Conservation (phyloP, 1,140 invertebrate species). For the Sitobion miscanthi region DNA sequence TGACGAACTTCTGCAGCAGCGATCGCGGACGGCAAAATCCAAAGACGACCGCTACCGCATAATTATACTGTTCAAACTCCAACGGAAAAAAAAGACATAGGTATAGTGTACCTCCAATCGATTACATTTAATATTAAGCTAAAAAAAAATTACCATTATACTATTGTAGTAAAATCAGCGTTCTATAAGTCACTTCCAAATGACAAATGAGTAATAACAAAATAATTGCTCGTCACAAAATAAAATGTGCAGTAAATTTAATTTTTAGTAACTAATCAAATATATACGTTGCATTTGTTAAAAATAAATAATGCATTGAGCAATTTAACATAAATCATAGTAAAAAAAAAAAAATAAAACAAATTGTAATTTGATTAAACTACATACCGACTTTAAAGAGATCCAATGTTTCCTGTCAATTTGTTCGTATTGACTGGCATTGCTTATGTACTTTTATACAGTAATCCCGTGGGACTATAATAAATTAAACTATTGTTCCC, state of each 20-base stretch:
- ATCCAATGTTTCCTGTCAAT: too few species aligned
- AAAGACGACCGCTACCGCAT: not conserved
- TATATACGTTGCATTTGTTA: too few species aligned
- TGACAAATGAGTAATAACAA: not conserved
- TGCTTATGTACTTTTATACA: too few species aligned
- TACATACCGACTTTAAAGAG: not conserved
- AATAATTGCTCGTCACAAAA: not conserved
- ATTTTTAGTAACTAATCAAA: not conserved
- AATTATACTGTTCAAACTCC: not conserved
- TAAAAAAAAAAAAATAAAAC: too few species aligned
- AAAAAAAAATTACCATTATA: not conserved
- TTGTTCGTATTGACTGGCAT: too few species aligned
- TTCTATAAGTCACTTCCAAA: not conserved
- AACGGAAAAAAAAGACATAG: not conserved
- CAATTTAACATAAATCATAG: too few species aligned
- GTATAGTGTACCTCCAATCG: not conserved
- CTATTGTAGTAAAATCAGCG: not conserved
- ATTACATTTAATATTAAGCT: not conserved
- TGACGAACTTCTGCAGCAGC: not conserved
- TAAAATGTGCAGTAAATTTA: not conserved
- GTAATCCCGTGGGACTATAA: too few species aligned
- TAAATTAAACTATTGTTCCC: too few species aligned
- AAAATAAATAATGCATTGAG: too few species aligned
- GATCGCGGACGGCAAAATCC: not conserved
- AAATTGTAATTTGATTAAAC: too few species aligned